These are phyloP conservation scores for Gephyroberyx darwinii DNA, from an alignment of 2,797 vertebrate species.

Conservation along the genomic window DNA sequence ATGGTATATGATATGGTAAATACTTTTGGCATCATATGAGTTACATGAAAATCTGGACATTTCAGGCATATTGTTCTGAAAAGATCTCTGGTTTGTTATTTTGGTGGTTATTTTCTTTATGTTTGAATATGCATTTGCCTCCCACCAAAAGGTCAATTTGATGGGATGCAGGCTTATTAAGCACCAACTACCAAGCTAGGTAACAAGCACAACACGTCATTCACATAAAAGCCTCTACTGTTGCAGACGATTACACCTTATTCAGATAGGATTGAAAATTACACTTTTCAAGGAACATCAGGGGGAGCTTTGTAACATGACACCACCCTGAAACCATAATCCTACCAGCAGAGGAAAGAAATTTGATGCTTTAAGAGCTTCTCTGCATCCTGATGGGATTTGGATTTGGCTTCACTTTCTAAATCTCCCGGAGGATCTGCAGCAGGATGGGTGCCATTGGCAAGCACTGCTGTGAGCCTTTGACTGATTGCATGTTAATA, in stretches of 20 bases:
- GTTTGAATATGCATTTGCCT: not conserved
- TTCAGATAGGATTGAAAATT: conserved; percentile 57
- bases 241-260: conserved; percentile 34
- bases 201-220: conserved; percentile 27
- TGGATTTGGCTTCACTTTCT: conserved; percentile 62
- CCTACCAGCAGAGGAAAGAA: conserved; percentile 73
- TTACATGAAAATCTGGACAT: not conserved
- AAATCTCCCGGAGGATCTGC: conserved; percentile 60
- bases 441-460: conserved; percentile 37
- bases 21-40: not conserved
- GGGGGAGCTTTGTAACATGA: conserved; percentile 71
- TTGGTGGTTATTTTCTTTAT: too few relatives aligned
- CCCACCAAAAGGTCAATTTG: not conserved
- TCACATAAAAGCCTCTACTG: not conserved
- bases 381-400: conserved; percentile 69
- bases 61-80: not conserved
- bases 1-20: not conserved
- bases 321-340: conserved; percentile 75
- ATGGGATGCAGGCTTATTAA: not conserved
- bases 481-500: conserved; percentile 33
- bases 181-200: conserved; percentile 23
- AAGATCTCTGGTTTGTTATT: not conserved
- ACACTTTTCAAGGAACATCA: conserved; percentile 58
- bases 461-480: conserved; percentile 39
- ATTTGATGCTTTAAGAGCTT: conserved; percentile 76